Percentiles rank a stretch among this genome's conserved stretches.
These are phyloP conservation scores for Hapalemur alaotrensis DNA, from an alignment of 2,797 vertebrate genomes.

Conservation along the genomic window DNA sequence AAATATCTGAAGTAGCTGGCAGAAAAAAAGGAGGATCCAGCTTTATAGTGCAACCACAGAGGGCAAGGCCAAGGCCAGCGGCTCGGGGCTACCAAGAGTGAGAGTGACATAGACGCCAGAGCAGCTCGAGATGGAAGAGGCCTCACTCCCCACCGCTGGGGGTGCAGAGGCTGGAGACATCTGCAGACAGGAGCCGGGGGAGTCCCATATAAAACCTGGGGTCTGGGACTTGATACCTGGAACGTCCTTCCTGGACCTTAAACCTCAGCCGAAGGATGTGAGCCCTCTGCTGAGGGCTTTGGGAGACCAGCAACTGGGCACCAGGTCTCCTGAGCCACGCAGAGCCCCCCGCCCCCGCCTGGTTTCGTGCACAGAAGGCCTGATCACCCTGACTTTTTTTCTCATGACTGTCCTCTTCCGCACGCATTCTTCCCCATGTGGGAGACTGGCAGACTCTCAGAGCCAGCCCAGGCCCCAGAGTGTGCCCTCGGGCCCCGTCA, in stretches of 20 bases:
- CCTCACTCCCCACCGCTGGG: background rate
- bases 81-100: no score
- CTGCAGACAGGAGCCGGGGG: background rate
- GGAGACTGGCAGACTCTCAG: background rate
- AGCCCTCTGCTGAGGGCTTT: no score
- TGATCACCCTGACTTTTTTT: background rate
- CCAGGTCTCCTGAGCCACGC: accelerated
- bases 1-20: background rate
- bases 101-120: accelerated
- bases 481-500: constrained; percentile 25
- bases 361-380: background rate
- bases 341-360: background rate
- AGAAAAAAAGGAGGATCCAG: background rate
- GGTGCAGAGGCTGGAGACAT: background rate
- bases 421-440: background rate
- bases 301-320: background rate
- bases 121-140: background rate
- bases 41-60: background rate
- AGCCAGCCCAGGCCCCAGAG: background rate
- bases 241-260: background rate
- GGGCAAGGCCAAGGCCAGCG: accelerated
- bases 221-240: background rate
- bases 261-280: background rate
- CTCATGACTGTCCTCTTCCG: background rate
- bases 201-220: background rate